Base-by-base conservation (phyloP, 92 coral and sea anemone species). In the Epizoanthus illoricatus region DNA sequence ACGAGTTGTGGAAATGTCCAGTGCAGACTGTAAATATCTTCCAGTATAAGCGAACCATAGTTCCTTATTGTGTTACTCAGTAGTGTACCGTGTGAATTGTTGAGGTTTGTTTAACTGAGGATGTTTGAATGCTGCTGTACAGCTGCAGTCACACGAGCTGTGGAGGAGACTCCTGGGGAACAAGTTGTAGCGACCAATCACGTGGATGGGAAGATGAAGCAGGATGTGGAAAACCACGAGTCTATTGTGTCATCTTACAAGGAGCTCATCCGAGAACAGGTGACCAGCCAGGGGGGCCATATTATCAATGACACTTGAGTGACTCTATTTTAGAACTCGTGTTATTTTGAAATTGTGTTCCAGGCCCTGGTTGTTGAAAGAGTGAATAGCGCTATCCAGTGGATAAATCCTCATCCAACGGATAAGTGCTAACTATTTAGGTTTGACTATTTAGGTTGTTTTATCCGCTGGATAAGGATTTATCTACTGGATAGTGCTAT, bases 211-310 rank as follows among this genome's bases (percentile, higher is more conserved):
- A 92, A 89, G 60, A 24, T 63, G 3, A 67, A 86, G 18, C 89
- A 89, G 49, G 88, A 81, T 66, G 71, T 94, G 33, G 98, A 93
- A 75, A 94, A 91, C 76, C 98, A 95, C 74, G 98, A 95, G 81
- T 95, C 98, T 12, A 94, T 95, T 60, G 88, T 95, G 67, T 90
- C 95, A 11, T 95, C 98, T 0, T 95, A 95, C 89, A 95, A 95
- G 81, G 98, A 91, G 55, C 86, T 95, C 64, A 95, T 95, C 21
- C 86, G 94, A 64, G 98, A 95, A 85, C 98, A 95, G 97, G 98
- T 88, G 62, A 74, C 45, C 23, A 61, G 71, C 9, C 43, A 28
- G 33, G 33, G 33, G 33, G n/a, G 66, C 8, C 28, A n/a, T 64
- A 36, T 64, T 39, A 33, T 1, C 24, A 9, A 13, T 67, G 17